Percentiles rank a stretch among this genome's conserved stretches.
Evolutionary conservation across 2,113 vertebrate species (phyloP).

Genomic region (Romanogobio albipinnatus): DNA sequence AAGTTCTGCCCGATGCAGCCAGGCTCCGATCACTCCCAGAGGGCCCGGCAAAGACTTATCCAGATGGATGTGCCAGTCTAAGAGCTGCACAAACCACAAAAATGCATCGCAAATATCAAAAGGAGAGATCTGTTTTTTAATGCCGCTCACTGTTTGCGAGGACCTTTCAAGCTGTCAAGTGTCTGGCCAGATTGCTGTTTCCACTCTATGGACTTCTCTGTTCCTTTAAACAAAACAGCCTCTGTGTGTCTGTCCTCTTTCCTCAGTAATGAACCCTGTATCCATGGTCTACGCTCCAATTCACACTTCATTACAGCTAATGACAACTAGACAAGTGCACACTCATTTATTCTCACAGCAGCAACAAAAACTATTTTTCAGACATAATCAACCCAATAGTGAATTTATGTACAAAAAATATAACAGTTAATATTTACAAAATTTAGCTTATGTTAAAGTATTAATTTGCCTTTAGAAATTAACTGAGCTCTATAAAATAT

Average conservation of each 20-base stretch:
- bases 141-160: conserved; percentile 43
- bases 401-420: neutral
- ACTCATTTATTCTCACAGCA: conserved; percentile 14
- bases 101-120: conserved; percentile 46
- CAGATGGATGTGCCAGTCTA: conserved; percentile 94
- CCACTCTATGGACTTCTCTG: conserved; percentile 46
- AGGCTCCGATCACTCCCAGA: conserved; percentile 91
- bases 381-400: neutral
- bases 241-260: conserved; percentile 62
- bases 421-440: neutral
- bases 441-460: neutral
- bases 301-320: conserved; percentile 55
- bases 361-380: neutral
- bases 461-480: neutral
- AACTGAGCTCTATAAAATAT: neutral
- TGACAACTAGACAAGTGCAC: conserved; percentile 11
- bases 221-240: conserved; percentile 59
- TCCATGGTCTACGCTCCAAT: conserved; percentile 52
- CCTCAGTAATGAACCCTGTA: conserved; percentile 55
- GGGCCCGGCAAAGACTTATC: conserved; percentile 93
- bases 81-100: conserved; percentile 78
- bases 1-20: conserved; percentile 90
- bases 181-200: conserved; percentile 46
- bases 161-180: conserved; percentile 56
- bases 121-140: conserved; percentile 39